Base-by-base conservation (phyloP, 2,113 vertebrate species). In the Ceyx melanurus region DNA sequence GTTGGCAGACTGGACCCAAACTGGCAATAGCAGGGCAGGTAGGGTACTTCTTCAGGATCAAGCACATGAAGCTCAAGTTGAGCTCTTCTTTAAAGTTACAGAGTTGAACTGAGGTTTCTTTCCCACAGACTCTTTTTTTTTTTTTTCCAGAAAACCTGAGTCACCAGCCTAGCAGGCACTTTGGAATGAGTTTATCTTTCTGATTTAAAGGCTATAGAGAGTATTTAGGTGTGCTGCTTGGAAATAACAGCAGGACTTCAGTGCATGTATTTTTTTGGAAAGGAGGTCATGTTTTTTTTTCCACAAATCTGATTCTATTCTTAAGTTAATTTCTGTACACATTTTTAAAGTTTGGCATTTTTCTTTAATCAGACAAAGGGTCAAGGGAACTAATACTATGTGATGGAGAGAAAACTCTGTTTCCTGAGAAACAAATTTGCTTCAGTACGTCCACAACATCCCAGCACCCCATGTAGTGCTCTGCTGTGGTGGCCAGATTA, bases 391-490 rank as follows among this genome's bases (percentile, higher is more conserved):
- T 65, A 75, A 45, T 62, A 64, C 46, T 56, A 67, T 1, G 0
- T 45, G 35, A 82, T 66, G 54, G n/a, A 29, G 46, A 79, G 78
- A 54, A 61, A 7, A 0, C 18, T 43, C 17, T 65, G 13, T 61
- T 92, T 65, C 66, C 65, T 78, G n/a, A 93, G 82, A 78, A 93
- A 92, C 67, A 76, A 89, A 23, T 58, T 94, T 91, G 46, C 35
- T 86, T 94, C 66, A 68, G 40, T 88, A 78, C 82, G 76, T 62
- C 45, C 33, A 0, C 3, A 15, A 66, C 62, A 91, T 82, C 62
- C 54, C 74, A 77, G 65, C 25, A 82, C 88, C 78, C 80, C 88
- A 77, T 77, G 86, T 60, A 62, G 86, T 57, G 72, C 72, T 89
- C 71, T 2, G 6, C 88, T 0, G 0, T 85, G 65, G 61, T 89